A percentile compares a stretch with the other conserved stretches of the same genome.
Conservation (phyloP, 2,888 invertebrate genomes). For the Leptinotarsa peninsularis region DNA sequence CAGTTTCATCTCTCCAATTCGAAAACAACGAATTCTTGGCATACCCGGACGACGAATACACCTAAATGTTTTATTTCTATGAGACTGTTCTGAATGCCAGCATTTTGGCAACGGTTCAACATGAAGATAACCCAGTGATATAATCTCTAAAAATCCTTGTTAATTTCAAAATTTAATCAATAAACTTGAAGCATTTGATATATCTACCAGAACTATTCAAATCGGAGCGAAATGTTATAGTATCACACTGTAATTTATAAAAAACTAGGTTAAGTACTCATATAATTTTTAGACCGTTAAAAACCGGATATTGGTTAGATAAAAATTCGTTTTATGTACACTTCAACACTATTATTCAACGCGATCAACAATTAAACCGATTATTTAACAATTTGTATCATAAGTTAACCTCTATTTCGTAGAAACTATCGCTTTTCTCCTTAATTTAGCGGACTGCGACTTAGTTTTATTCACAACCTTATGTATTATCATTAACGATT, state of each 20-base stretch:
- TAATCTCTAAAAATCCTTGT: constrained; percentile 39
- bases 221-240: constrained; percentile 32
- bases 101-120: constrained; percentile 37
- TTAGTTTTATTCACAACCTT: constrained; percentile 45
- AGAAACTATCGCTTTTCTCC: constrained; percentile 4
- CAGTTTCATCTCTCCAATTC: constrained; percentile 32
- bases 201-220: constrained; percentile 35
- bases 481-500: constrained; percentile 15
- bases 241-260: constrained; percentile 51
- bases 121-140: constrained; percentile 35
- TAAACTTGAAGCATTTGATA: constrained; percentile 24
- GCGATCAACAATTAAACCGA: constrained; percentile 15
- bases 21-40: constrained; percentile 37
- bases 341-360: constrained; percentile 32
- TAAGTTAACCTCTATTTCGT: constrained; percentile 34
- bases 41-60: constrained; percentile 28
- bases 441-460: constrained; percentile 20
- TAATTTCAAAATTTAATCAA: constrained; percentile 27
- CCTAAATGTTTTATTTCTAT: constrained; percentile 30
- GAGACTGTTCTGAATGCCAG: constrained; percentile 33
- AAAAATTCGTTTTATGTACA: constrained; percentile 32
- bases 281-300: constrained; percentile 18
- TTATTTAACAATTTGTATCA: constrained; percentile 25
- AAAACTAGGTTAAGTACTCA: constrained; percentile 44
- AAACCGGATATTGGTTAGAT: constrained; percentile 17